Conservation (phyloP, 2,888 invertebrate species). For the Pyrgus malvae region DNA sequence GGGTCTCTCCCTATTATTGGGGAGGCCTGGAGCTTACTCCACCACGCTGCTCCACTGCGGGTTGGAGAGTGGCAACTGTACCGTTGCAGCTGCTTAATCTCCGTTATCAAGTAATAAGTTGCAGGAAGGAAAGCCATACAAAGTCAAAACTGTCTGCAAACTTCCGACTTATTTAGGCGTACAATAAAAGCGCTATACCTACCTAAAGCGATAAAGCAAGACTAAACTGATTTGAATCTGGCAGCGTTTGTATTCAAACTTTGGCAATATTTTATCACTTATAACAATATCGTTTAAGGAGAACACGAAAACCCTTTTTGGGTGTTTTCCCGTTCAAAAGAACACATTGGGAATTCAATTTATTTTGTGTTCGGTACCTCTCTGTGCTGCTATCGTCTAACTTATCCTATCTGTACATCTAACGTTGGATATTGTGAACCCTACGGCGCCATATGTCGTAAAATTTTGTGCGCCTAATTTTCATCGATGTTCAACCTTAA, state of each 20-base stretch:
- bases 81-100: too few relatives aligned
- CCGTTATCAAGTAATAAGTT: too few relatives aligned
- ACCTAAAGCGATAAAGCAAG: not conserved
- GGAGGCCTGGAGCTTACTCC: too few relatives aligned
- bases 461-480: slow-evolving; percentile 20
- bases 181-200: too few relatives aligned
- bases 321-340: slow-evolving; percentile 5
- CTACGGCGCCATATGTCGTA: not conserved
- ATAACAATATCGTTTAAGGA: slow-evolving; percentile 11
- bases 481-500: slow-evolving; percentile 14
- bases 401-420: not conserved
- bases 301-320: slow-evolving; percentile 9
- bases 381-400: slow-evolving; percentile 1
- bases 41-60: too few relatives aligned
- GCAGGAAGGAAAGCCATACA: too few relatives aligned
- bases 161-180: too few relatives aligned
- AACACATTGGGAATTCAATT: slow-evolving; percentile 4
- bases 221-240: not conserved
- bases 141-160: too few relatives aligned
- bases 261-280: slow-evolving; percentile 4
- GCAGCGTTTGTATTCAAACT: not conserved
- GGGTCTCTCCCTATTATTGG: too few relatives aligned
- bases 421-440: slow-evolving; percentile 3
- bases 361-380: slow-evolving; percentile 2
- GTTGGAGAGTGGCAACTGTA: too few relatives aligned